phyloP scores from a whole-genome alignment of 1,140 invertebrate species.

The Theocolax elegans region DNA sequence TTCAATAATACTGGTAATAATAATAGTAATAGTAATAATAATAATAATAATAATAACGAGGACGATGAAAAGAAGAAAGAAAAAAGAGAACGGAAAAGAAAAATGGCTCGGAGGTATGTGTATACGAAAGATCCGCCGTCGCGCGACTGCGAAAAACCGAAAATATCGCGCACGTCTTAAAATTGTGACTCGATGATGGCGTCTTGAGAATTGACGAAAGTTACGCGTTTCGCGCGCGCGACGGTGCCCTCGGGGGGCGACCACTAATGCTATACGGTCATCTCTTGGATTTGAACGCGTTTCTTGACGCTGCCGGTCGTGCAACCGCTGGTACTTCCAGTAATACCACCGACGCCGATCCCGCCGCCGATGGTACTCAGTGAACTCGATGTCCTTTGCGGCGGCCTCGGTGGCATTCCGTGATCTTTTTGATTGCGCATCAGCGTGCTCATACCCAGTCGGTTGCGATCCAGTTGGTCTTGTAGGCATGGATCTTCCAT shows the following conservation, averaged over 20 bases:
- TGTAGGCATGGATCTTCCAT: conserved; percentile 15
- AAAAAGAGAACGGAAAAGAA: too few species aligned
- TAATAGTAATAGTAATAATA: too few species aligned
- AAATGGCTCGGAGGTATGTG: too few species aligned
- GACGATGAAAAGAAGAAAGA: too few species aligned
- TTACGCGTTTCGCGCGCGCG: conserved; percentile 59
- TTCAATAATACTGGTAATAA: too few species aligned
- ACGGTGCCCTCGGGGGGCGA: conserved; percentile 65
- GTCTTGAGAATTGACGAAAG: conserved; percentile 59
- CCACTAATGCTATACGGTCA: conserved; percentile 73
- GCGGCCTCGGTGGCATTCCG: conserved; percentile 63
- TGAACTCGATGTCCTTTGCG: conserved; percentile 63
- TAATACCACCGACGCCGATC: not conserved
- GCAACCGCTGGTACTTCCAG: conserved; percentile 51
- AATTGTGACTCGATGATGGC: conserved; percentile 60
- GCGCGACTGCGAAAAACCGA: conserved; percentile 14
- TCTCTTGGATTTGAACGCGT: conserved; percentile 76
- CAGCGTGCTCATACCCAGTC: not conserved
- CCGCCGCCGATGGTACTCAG: conserved; percentile 48
- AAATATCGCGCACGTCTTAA: conserved; percentile 35
- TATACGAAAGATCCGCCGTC: conserved; percentile 10
- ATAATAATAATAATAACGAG: too few species aligned
- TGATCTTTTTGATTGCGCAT: conserved; percentile 46
- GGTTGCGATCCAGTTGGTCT: conserved; percentile 17
- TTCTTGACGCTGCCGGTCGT: conserved; percentile 70